Conservation (phyloP, 2,797 vertebrate species). For the Lithobates sylvaticus region DNA sequence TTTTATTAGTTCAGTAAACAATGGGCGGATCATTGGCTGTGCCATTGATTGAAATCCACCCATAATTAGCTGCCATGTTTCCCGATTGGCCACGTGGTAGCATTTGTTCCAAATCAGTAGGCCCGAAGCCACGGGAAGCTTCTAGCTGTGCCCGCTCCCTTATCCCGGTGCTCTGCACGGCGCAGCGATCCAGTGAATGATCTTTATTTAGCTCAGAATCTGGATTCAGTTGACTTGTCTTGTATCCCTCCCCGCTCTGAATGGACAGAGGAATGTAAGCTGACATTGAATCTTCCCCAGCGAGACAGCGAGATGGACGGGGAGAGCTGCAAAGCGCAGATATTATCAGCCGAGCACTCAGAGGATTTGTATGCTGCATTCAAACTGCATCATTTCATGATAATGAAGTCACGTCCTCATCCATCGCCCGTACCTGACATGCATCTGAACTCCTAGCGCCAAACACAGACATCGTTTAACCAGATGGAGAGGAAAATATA, state of each 20-base stretch:
- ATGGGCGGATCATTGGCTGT: too few species aligned
- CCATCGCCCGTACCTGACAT: conserved; percentile 35
- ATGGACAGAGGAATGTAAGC: conserved; percentile 10
- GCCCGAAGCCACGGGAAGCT: too few species aligned
- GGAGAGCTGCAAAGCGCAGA: not conserved
- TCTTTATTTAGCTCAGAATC: not conserved
- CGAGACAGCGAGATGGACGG: conserved; percentile 6
- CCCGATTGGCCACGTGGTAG: too few species aligned
- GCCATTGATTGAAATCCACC: too few species aligned
- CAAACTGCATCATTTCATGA: conserved; percentile 41
- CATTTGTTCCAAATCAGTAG: too few species aligned
- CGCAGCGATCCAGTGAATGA: not conserved
- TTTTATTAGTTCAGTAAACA: too few species aligned
- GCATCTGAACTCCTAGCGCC: conserved; percentile 36
- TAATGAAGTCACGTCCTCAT: conserved; percentile 46
- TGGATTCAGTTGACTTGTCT: not conserved
- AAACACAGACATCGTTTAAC: not conserved
- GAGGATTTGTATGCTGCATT: conserved; percentile 42
- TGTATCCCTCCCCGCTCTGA: not conserved
- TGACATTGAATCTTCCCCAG: not conserved
- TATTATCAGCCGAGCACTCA: conserved; percentile 1
- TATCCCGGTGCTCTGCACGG: not conserved
- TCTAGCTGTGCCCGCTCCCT: too few species aligned
- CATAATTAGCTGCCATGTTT: too few species aligned
- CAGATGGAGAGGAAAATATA: conserved; percentile 15